Conservation (phyloP, 2,888 invertebrate genomes). For the Pteria penguin region DNA sequence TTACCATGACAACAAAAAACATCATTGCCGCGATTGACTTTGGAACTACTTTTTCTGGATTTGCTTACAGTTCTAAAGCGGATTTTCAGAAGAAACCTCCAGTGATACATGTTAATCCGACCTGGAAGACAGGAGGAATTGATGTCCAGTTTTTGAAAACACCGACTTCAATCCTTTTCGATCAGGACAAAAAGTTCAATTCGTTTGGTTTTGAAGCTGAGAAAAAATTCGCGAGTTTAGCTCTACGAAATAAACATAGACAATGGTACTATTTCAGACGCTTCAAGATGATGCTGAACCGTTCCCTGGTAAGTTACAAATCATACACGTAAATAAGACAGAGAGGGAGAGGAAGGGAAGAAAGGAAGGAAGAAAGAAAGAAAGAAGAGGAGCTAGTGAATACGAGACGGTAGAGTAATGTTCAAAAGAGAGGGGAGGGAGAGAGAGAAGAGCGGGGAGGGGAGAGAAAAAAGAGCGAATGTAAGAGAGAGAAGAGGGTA, state of each 20-base stretch:
- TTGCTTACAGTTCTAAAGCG: slow-evolving; percentile 1
- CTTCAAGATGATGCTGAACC: slow-evolving; percentile 15
- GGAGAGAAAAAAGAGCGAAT: too few relatives aligned
- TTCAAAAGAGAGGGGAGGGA: too few relatives aligned
- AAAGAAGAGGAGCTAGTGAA: too few relatives aligned
- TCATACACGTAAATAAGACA: too few relatives aligned
- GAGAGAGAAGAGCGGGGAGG: too few relatives aligned
- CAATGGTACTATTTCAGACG: slow-evolving; percentile 13
- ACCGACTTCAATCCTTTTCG: neutral
- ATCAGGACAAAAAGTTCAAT: neutral
- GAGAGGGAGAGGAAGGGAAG: too few relatives aligned
- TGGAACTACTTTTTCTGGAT: slow-evolving; percentile 8
- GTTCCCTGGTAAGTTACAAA: too few relatives aligned
- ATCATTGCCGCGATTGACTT: slow-evolving; percentile 6
- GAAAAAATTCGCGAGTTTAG: slow-evolving; percentile 3
- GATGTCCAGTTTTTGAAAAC: slow-evolving; percentile 14
- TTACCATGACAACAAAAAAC: too few relatives aligned
- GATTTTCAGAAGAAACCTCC: neutral
- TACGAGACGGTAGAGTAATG: too few relatives aligned
- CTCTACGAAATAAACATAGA: neutral
- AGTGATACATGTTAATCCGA: neutral
- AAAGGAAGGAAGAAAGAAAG: too few relatives aligned
- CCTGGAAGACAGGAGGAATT: slow-evolving; percentile 2
- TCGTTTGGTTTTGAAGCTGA: slow-evolving; percentile 20
- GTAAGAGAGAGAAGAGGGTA: too few relatives aligned